phyloP scores from a whole-genome alignment of 2,888 invertebrate genomes.

The Drosophila macrospina region DNA sequence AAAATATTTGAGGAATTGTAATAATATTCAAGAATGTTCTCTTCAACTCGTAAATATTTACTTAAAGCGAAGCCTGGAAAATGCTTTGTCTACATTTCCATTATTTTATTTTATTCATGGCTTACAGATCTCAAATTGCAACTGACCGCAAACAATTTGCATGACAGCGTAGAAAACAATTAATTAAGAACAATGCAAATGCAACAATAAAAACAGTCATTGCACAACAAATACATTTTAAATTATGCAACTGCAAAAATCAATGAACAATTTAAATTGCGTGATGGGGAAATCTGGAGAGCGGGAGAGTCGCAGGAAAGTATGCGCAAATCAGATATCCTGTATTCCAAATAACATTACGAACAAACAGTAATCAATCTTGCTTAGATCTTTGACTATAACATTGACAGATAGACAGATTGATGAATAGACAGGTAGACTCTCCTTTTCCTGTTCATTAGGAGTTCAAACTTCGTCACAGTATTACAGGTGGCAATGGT shows the following conservation, averaged over 20 bases:
- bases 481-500: neutral
- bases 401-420: too few species aligned
- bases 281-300: neutral
- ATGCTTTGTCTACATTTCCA: neutral
- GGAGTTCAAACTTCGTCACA: neutral
- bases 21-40: neutral
- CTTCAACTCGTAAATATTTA: neutral
- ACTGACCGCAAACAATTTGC: conserved; percentile 39
- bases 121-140: conserved; percentile 14
- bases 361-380: neutral
- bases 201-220: conserved; percentile 22
- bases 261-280: conserved; percentile 53
- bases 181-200: conserved; percentile 46
- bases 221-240: conserved; percentile 69
- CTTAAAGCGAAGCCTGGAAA: neutral
- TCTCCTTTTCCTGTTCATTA: neutral
- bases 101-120: neutral
- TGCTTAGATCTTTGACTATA: neutral
- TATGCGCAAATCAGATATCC: neutral
- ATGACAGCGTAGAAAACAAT: conserved; percentile 35
- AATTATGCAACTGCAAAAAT: conserved; percentile 69
- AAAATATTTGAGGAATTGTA: conserved; percentile 1
- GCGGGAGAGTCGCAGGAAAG: neutral
- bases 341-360: neutral
- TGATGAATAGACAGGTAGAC: neutral